Evolutionary conservation across 1,140 invertebrate species (phyloP).

Genomic region (Venustaconcha ellipsiformis): DNA sequence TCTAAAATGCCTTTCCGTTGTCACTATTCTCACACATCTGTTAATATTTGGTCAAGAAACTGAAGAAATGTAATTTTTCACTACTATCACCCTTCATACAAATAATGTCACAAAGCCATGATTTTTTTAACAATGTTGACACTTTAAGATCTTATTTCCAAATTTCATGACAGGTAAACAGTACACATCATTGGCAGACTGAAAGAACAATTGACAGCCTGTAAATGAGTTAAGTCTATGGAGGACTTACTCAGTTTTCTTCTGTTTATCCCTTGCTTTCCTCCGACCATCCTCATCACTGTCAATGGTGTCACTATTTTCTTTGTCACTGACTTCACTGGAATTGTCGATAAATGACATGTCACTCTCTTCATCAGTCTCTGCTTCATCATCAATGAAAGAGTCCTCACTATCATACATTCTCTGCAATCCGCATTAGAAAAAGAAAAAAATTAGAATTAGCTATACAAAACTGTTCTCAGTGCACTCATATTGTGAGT

Average conservation of each 20-base stretch:
- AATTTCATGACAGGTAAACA: not conserved
- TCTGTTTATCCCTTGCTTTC: slow-evolving; percentile 37
- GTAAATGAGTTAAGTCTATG: too few relatives aligned
- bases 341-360: slow-evolving; percentile 41
- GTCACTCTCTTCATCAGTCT: slow-evolving; percentile 26
- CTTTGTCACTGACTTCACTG: not conserved
- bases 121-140: too few relatives aligned
- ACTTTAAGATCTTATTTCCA: not conserved
- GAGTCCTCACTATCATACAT: slow-evolving; percentile 27
- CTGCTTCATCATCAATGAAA: slow-evolving; percentile 21
- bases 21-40: too few relatives aligned
- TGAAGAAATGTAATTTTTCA: too few relatives aligned
- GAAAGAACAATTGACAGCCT: not conserved
- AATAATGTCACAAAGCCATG: too few relatives aligned
- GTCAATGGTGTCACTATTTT: slow-evolving; percentile 13
- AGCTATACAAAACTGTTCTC: too few relatives aligned
- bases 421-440: too few relatives aligned
- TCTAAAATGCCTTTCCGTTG: too few relatives aligned
- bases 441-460: too few relatives aligned
- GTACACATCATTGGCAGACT: not conserved
- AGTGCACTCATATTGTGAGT: too few relatives aligned
- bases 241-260: slow-evolving; percentile 2
- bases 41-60: too few relatives aligned
- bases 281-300: slow-evolving; percentile 14
- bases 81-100: too few relatives aligned